Evolutionary conservation across 2,113 vertebrate genomes (phyloP).

Genomic region (Oenanthe oenanthe): DNA sequence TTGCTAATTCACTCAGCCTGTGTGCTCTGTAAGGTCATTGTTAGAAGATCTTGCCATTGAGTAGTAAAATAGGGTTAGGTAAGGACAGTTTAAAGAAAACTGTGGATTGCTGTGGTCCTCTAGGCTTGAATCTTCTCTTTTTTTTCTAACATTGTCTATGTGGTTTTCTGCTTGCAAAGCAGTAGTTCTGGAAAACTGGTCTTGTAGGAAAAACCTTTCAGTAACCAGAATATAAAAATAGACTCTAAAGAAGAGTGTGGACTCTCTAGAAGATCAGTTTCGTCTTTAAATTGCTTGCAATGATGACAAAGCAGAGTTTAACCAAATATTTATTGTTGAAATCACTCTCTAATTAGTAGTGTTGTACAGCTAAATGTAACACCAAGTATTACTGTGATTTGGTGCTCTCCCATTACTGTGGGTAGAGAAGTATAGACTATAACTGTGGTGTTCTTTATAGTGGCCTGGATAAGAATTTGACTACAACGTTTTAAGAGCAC

Average conservation of each 20-base stretch:
- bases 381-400: conserved; percentile 62
- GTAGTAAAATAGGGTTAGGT: not conserved
- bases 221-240: conserved; percentile 74
- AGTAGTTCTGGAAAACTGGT: conserved; percentile 46
- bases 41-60: not conserved
- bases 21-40: not conserved
- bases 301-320: conserved; percentile 76
- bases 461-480: conserved; percentile 52
- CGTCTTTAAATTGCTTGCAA: conserved; percentile 65
- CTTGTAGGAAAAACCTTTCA: conserved; percentile 34
- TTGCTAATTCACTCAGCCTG: not conserved
- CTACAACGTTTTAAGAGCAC: conserved; percentile 39
- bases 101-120: not conserved
- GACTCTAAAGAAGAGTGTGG: conserved; percentile 51
- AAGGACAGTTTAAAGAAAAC: not conserved
- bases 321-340: conserved; percentile 77
- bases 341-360: conserved; percentile 72
- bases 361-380: conserved; percentile 70
- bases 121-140: conserved; percentile 22
- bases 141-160: conserved; percentile 9
- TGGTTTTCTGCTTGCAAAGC: conserved; percentile 60
- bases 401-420: conserved; percentile 60
- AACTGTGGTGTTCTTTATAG: conserved; percentile 59
- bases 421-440: conserved; percentile 41
- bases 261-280: conserved; percentile 53